phyloP scores from a whole-genome alignment of 2,113 vertebrate species.

The Polypterus bichir region DNA sequence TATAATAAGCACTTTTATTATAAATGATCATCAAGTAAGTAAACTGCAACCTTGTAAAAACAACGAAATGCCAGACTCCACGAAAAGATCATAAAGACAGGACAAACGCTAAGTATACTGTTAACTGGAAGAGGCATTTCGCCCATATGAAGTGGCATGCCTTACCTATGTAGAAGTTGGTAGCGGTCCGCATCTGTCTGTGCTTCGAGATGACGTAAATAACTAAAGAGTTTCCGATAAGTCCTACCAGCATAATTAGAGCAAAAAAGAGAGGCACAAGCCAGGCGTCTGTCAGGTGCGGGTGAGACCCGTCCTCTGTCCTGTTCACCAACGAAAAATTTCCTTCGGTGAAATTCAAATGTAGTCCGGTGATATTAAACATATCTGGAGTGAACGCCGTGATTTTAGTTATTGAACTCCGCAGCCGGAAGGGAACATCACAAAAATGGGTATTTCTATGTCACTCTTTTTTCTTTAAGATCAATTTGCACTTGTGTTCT shows the following conservation, averaged over 20 bases:
- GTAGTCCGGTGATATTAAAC: conserved; percentile 42
- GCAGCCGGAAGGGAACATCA: not conserved
- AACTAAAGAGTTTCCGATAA: conserved; percentile 63
- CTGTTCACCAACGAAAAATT: conserved; percentile 32
- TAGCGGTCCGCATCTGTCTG: conserved; percentile 65
- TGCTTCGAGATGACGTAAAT: conserved; percentile 67
- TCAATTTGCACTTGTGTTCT: not conserved
- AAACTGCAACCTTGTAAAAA: too few relatives aligned
- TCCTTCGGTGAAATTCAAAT: conserved; percentile 32
- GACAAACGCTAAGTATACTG: not conserved
- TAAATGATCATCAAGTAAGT: too few relatives aligned
- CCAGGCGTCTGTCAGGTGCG: conserved; percentile 66
- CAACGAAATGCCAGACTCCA: not conserved
- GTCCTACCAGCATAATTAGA: conserved; percentile 63
- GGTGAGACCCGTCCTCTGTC: conserved; percentile 37
- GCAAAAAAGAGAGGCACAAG: conserved; percentile 64
- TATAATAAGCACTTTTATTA: not conserved
- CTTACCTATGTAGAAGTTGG: conserved; percentile 73
- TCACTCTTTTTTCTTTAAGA: not conserved
- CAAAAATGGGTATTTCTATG: not conserved
- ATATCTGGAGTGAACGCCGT: conserved; percentile 22
- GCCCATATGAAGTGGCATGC: not conserved
- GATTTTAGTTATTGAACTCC: not conserved
- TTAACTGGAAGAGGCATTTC: not conserved
- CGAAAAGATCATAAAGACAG: not conserved